Evolutionary conservation across 2,888 invertebrate genomes (phyloP).

Genomic region (Macaria liturata): DNA sequence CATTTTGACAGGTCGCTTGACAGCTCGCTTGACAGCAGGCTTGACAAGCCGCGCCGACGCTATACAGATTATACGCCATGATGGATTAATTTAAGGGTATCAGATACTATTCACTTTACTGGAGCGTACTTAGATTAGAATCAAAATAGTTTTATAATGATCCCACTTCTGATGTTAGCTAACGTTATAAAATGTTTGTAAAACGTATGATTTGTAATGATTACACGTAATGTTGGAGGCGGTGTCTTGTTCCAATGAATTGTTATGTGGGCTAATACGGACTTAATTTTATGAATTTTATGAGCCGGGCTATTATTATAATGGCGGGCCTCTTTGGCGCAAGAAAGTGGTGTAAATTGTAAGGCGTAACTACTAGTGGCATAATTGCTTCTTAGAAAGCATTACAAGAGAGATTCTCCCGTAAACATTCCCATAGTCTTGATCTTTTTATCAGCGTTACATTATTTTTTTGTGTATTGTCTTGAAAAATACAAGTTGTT

Average conservation of each 20-base stretch:
- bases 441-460: too few species aligned
- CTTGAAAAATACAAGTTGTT: too few species aligned
- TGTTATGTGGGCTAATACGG: constrained; percentile 32
- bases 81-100: constrained; percentile 76
- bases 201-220: constrained; percentile 32
- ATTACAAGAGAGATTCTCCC: constrained; percentile 21
- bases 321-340: constrained; percentile 9
- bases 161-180: constrained; percentile 32
- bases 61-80: constrained; percentile 70
- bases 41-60: constrained; percentile 57
- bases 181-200: constrained; percentile 30
- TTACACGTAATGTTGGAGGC: constrained; percentile 33
- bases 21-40: constrained; percentile 64
- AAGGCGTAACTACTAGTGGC: constrained; percentile 13
- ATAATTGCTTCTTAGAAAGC: constrained; percentile 18
- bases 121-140: constrained; percentile 50
- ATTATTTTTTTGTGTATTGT: too few species aligned
- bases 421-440: too few species aligned
- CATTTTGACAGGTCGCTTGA: constrained; percentile 73
- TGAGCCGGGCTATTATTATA: constrained; percentile 17
- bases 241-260: constrained; percentile 25
- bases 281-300: constrained; percentile 31
- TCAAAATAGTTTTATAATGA: constrained; percentile 54
- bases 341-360: constrained; percentile 17
- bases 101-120: constrained; percentile 50